Conservation (phyloP, 2,888 invertebrate genomes). For the Serripes groenlandicus region DNA sequence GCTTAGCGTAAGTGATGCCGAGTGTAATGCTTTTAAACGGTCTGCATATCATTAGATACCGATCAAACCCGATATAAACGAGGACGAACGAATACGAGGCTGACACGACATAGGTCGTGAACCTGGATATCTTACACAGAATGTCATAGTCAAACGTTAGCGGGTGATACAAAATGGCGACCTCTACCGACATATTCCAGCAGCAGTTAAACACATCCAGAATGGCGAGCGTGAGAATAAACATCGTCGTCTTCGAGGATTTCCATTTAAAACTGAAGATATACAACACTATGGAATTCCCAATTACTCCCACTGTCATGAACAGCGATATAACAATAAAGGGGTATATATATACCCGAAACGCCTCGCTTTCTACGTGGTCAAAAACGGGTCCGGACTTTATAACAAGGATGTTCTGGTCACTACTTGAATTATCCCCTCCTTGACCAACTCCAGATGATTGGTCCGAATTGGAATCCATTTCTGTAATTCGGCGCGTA, state of each 20-base stretch:
- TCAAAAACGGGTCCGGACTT: slow-evolving; percentile 48
- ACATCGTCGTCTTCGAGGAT: slow-evolving; percentile 56
- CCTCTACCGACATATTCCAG: slow-evolving; percentile 63
- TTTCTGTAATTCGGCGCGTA: too few species aligned
- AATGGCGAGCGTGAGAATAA: slow-evolving; percentile 57
- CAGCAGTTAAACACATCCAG: slow-evolving; percentile 60
- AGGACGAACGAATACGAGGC: slow-evolving; percentile 61
- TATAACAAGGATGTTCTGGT: background rate
- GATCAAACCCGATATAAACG: slow-evolving; percentile 57
- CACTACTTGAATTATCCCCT: background rate
- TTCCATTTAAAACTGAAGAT: slow-evolving; percentile 54
- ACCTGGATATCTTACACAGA: slow-evolving; percentile 59
- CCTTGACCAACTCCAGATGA: background rate
- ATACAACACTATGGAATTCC: slow-evolving; percentile 57
- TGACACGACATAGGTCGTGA: slow-evolving; percentile 41
- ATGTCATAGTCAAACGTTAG: slow-evolving; percentile 50
- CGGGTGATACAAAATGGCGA: slow-evolving; percentile 41
- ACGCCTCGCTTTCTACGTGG: background rate
- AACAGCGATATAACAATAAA: slow-evolving; percentile 36
- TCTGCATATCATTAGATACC: slow-evolving; percentile 58
- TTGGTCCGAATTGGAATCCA: background rate
- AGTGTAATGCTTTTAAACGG: slow-evolving; percentile 55
- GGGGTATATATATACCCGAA: slow-evolving; percentile 50
- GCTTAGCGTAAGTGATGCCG: slow-evolving; percentile 38
- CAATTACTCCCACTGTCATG: slow-evolving; percentile 48